Evolutionary conservation across 1,140 invertebrate genomes (phyloP), one percentile per base, ranked within the genome.

Genomic region (Pentalonia nigronervosa): DNA sequence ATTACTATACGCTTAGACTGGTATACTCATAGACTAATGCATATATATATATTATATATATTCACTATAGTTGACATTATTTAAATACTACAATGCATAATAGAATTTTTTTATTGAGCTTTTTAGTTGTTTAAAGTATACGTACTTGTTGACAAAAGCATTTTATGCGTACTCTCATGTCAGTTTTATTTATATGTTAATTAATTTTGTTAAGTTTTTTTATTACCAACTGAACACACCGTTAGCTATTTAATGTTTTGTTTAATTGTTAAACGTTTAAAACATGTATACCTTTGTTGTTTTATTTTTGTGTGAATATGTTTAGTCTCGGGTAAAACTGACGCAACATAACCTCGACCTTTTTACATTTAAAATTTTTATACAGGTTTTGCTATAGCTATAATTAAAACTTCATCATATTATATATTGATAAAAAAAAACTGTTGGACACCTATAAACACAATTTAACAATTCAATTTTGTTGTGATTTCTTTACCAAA

Each of bases 131-230:
- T 86, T 86, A 25, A 41, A 41, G 23, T 86, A 21, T 86, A 41
- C 9, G 1, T 45, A 86, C 36, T 86, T 86, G 41, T 86, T 86
- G 83, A n/a, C 30, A 76, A 76, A 30, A n/a, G 60, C 14, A 76
- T 76, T 76, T 76, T n/a, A 76, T 76, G 30, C n/a, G 14, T 30
- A 76, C 60, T 76, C n/a, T n/a, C n/a, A 6, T 76, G 60, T 76
- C n/a, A 34, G 60, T 76, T 34, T n/a, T 86, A 53, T 53, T 53
- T 53, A 53, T 53, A 25, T 86, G 83, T 86, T 86, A 17, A 86
- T 86, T 86, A 25, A 25, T 76, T 86, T 86, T 86, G 83, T 86
- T 86, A 86, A 86, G 83, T 86, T 86, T 41, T 86, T 86, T 25
- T 41, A 25, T 84, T 67, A n/a, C 11, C 1, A 76, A 76, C 4